phyloP scores from a whole-genome alignment of 2,113 vertebrate genomes.

The Bettongia penicillata region DNA sequence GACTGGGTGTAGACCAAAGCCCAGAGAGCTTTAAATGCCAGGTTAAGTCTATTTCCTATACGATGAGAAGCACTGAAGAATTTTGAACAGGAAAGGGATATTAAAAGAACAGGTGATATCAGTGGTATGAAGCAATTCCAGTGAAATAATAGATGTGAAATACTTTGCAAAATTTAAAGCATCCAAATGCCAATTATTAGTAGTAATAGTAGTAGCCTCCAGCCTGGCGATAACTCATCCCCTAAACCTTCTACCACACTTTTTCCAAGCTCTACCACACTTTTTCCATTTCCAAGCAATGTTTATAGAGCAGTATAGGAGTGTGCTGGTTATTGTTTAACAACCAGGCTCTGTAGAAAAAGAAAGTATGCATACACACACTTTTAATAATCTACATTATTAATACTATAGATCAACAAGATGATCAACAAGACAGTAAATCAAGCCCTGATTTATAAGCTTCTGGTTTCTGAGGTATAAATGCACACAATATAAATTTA shows the following conservation, averaged over 20 bases:
- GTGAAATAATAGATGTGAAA: no score
- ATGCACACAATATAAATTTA: not conserved
- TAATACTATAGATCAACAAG: not conserved
- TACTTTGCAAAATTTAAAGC: no score
- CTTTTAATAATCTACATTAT: not conserved
- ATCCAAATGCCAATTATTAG: not conserved
- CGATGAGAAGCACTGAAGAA: not conserved
- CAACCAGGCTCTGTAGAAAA: not conserved
- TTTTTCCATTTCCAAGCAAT: no score
- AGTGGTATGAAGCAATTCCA: no score
- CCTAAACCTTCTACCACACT: not conserved
- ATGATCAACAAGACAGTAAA: not conserved
- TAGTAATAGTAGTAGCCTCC: not conserved
- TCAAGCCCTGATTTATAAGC: not conserved
- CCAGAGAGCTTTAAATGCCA: not conserved
- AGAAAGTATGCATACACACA: not conserved
- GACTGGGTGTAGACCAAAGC: no score
- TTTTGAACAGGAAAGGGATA: not conserved
- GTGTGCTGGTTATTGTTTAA: not conserved
- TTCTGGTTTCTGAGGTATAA: not conserved
- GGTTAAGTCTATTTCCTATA: not conserved
- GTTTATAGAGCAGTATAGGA: not conserved
- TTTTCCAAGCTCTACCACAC: no score
- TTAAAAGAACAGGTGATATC: not conserved
- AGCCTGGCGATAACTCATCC: not conserved